Base-by-base conservation (phyloP, 2,888 invertebrate species). In the Acanthacorydalis orientalis region DNA sequence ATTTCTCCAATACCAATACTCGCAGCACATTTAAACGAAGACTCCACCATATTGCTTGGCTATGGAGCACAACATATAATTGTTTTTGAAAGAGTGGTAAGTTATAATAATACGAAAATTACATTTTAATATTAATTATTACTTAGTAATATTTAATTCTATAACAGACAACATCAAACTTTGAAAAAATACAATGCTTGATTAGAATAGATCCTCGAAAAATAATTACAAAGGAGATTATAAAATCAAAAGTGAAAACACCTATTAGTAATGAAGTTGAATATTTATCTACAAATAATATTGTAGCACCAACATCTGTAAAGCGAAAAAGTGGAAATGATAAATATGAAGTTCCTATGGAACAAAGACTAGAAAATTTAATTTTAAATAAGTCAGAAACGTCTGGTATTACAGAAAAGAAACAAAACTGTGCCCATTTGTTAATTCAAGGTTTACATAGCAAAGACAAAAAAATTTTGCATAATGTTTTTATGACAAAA, bases 391-490 rank as follows among this genome's bases (percentile, higher is more conserved):
- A 74, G 41, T 58, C 65, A 4, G 69, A 71, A 7, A 56, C 64
- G 0, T 65, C 68, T 2, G 68, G 72, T 42, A 70, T 70, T 52
- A 65, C 68, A n/a, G 70, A 76, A 2, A 70, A 70, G 51, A 69
- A 72, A 1, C 78, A 83, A 58, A 90, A 87, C 64, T 72, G 89
- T 57, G 83, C 84, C 2, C 83, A 86, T 52, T 68, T 92, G 8
- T 65, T 93, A 8, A 71, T 88, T 47, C 92, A 86, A 63, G 91
- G 88, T 0, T 65, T 95, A 33, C 87, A 87, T 56, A 92, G 91
- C 57, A 82, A 82, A 57, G 90, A 95, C 60, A 74, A 72, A 51
- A 70, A 65, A 40, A 76, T 92, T 56, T 66, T 93, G 32, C 69
- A 75, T 52, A 78, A 75, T 47, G 90, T 91, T 2, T 67, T 93